Evolutionary conservation across 2,797 vertebrate genomes (phyloP).

Genomic region (Danio aesculapii): DNA sequence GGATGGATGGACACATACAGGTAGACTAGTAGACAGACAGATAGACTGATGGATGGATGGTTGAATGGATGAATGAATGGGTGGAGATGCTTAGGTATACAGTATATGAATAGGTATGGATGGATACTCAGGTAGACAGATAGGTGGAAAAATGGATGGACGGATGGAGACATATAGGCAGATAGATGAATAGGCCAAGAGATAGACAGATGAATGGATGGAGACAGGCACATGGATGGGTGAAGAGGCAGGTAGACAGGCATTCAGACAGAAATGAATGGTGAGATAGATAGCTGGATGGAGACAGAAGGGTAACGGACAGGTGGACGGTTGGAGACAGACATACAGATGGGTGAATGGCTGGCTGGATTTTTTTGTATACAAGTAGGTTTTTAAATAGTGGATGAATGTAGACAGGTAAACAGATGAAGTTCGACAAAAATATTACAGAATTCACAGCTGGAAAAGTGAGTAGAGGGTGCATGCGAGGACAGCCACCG

Average conservation of each 20-base stretch:
- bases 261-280: background rate
- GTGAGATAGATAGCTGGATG: background rate
- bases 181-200: background rate
- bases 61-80: no score
- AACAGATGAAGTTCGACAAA: background rate
- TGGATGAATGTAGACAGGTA: background rate
- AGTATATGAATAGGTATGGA: no score
- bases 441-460: background rate
- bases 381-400: background rate
- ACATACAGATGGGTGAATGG: background rate
- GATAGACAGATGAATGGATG: background rate
- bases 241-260: background rate
- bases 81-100: no score
- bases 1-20: background rate
- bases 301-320: no score
- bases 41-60: no score
- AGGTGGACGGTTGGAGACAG: background rate
- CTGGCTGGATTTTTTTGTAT: no score
- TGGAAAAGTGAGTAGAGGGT: background rate
- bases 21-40: background rate
- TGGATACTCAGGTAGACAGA: background rate
- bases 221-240: no score
- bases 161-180: background rate
- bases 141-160: background rate
- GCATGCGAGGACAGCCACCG: slow-evolving; percentile 1